Evolutionary conservation across 2,888 invertebrate species (phyloP), one percentile per base, ranked within the genome.

Genomic region (Rotaria sp.): DNA sequence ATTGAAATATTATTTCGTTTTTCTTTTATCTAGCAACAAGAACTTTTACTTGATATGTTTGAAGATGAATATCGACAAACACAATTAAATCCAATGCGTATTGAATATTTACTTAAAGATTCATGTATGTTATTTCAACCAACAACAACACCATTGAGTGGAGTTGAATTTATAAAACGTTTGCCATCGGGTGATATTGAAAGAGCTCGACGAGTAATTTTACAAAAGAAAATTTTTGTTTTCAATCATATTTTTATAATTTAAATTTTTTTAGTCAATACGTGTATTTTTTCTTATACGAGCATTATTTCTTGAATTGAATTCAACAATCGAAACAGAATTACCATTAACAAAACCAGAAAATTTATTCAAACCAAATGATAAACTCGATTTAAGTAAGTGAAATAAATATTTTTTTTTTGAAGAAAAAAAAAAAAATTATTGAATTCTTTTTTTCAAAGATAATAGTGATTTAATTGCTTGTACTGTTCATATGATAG

Each of bases 381-480:
- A 84, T 75, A 50, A 50, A 24, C 45, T 87, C 35, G 85, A 86
- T 84, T 84, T 84, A 41, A 85, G 86, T 85, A 85, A 74, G 50
- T 80, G 2, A 41, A 35, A 8, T 74, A 38, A 38, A 5, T 10
- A 57, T 57, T 57, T n/a, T n/a, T n/a, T n/a, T n/a, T n/a, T n/a
- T n/a, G n/a, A n/a, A 57, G 24, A 7, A 26, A n/a, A 26, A 57
- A 57, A 57, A 26, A 10, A 26, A n/a, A n/a, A 7, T 7, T 4
- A 26, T 57, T 57, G 45, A 0, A 41, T 45, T 75, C 38, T 15
- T 67, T 67, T 21, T 35, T 26, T 59, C 13, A 2, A 18, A 98
- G 97, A 96, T 92, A 97, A 98, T 91, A 96, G 97, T 88, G 98
- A 99, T 92, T 93, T 99, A 87, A 96, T 98, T 90, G 96, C 96